A percentile compares a stretch with the other conserved stretches of the same genome.
Conservation (phyloP, 1,140 invertebrate species). For the Drosophila sucinea region DNA sequence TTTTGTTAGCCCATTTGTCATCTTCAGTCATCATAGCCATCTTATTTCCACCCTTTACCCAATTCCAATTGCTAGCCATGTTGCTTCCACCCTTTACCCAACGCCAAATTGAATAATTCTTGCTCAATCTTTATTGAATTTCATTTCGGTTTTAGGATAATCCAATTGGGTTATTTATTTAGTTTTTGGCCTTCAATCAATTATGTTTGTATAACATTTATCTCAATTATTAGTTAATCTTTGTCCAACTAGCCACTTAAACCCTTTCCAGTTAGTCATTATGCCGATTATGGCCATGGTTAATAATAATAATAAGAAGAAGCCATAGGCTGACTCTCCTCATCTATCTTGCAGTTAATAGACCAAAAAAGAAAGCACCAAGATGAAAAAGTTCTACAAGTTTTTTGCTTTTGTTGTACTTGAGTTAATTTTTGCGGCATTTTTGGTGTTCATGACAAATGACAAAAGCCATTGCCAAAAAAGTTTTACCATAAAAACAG, state of each 20-base stretch:
- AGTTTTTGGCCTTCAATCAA: constrained; percentile 32
- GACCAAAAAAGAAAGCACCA: constrained; percentile 39
- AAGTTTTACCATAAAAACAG: constrained; percentile 63
- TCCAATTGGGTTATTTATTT: constrained; percentile 5
- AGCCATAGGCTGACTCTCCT: not conserved
- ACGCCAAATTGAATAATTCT: too few relatives aligned
- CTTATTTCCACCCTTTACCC: too few relatives aligned
- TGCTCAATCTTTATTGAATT: not conserved
- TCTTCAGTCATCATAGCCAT: too few relatives aligned
- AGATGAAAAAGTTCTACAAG: constrained; percentile 37
- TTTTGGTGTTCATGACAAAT: constrained; percentile 61
- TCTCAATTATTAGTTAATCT: constrained; percentile 58
- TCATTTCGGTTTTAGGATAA: not conserved
- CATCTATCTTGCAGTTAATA: constrained; percentile 45
- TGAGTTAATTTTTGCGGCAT: constrained; percentile 61
- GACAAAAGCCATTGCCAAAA: constrained; percentile 56
- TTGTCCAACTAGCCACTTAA: constrained; percentile 32
- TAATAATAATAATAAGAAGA: constrained; percentile 15
- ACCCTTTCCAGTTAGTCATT: constrained; percentile 22
- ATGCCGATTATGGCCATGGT: constrained; percentile 11
- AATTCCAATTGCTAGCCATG: too few relatives aligned
- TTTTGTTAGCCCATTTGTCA: too few relatives aligned
- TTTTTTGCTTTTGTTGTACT: constrained; percentile 44
- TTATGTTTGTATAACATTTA: constrained; percentile 43
- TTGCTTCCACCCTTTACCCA: too few relatives aligned